Evolutionary conservation across 2,888 invertebrate species (phyloP), one percentile per base, ranked within the genome.

Genomic region (Nineta flava): DNA sequence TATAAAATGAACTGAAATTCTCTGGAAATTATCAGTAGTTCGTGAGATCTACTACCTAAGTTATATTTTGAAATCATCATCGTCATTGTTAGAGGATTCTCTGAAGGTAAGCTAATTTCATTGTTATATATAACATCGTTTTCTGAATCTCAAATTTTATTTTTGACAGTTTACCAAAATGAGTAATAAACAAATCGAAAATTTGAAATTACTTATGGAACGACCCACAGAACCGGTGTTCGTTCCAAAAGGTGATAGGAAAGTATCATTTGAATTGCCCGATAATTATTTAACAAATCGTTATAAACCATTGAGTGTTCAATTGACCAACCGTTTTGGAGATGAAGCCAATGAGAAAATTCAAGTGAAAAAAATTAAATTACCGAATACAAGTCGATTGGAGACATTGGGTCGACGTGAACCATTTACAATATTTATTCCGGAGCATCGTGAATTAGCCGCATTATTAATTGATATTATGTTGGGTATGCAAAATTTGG

Each of bases 401-500:
- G 62, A 72, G 55, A 68, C 74, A 53, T 66, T 85, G 49, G 72
- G 73, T 1, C 67, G 72, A 2, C 77, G 78, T 51, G 72, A 74
- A 0, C 74, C 77, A 56, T 88, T 90, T 65, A 86, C 86, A 0
- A 67, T 85, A 15, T 88, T 90, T 60, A 72, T 83, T 52, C 79
- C 81, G 0, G 67, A 63, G 15, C 90, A 91, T 62, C 76, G 82
- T 43, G 70, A 71, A 48, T 76, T 85, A 62, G 86, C 88, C 5
- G 74, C 75, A 0, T 71, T 77, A 54, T 73, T 90, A 51, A 80
- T 85, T 49, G 73, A 79, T 48, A 69, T 79, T 19, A 78, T 87
- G 49, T 66, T 86, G 70, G 71, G 84, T 16, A 78, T 86, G 76
- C 72, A 79, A 35, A 75, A 75, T 45, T 63, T 80, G 9, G 81